These are phyloP conservation scores for Nowickia ferox DNA, from an alignment of 2,888 invertebrate species.

Conservation along the genomic window DNA sequence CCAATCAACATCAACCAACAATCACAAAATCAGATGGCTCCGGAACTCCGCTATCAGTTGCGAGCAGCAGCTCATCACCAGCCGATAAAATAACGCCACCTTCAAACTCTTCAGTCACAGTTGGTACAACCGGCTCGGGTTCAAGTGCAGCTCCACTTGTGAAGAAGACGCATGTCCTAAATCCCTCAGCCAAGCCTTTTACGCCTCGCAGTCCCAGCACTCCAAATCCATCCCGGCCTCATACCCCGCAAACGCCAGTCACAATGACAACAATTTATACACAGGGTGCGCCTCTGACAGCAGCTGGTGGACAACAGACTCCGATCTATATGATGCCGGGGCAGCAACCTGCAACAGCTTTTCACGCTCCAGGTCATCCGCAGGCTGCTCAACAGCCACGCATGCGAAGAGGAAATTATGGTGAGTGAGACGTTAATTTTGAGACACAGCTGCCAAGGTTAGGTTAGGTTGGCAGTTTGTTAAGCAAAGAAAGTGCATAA, in stretches of 20 bases:
- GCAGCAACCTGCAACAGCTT: slow-evolving; percentile 79
- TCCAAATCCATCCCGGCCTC: slow-evolving; percentile 88
- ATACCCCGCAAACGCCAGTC: slow-evolving; percentile 92
- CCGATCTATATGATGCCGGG: slow-evolving; percentile 82
- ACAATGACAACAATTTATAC: slow-evolving; percentile 80
- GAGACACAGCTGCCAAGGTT: too few species aligned
- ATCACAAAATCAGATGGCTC: slow-evolving; percentile 72
- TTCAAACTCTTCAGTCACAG: slow-evolving; percentile 58
- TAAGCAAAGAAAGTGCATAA: too few species aligned
- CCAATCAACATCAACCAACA: slow-evolving; percentile 51
- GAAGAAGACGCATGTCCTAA: slow-evolving; percentile 89
- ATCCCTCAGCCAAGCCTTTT: slow-evolving; percentile 95
- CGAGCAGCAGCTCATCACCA: slow-evolving; percentile 49
- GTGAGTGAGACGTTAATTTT: slow-evolving; percentile 72
- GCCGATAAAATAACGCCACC: slow-evolving; percentile 49
- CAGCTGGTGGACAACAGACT: slow-evolving; percentile 79
- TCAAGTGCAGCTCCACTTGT: slow-evolving; percentile 73
- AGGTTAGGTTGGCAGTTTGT: too few species aligned
- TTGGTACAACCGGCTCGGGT: slow-evolving; percentile 75
- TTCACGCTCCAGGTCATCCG: slow-evolving; percentile 81
- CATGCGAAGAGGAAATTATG: slow-evolving; percentile 82
- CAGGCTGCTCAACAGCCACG: slow-evolving; percentile 81
- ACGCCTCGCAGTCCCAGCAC: slow-evolving; percentile 89
- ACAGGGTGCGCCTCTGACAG: slow-evolving; percentile 79
- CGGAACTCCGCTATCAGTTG: slow-evolving; percentile 73